phyloP scores from a whole-genome alignment of 2,888 invertebrate genomes.

The Onchidella celtica region DNA sequence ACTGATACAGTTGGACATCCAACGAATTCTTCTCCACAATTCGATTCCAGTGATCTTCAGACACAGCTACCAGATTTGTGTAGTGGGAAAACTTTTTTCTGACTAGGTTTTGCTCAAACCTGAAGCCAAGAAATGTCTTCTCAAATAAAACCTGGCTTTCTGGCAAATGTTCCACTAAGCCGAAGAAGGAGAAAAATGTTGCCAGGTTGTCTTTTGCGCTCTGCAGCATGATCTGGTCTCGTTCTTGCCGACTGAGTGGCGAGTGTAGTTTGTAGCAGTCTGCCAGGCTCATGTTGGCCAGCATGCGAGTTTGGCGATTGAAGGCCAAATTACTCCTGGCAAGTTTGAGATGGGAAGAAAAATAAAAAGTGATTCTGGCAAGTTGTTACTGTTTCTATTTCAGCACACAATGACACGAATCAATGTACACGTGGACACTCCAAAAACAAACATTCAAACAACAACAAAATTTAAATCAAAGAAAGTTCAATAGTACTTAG shows the following conservation, averaged over 20 bases:
- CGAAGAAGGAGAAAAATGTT: slow-evolving; percentile 95
- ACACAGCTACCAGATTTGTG: slow-evolving; percentile 87
- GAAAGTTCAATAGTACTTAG: too few relatives aligned
- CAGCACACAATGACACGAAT: too few relatives aligned
- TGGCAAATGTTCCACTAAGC: slow-evolving; percentile 96
- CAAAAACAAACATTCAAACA: too few relatives aligned
- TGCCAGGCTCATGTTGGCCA: slow-evolving; percentile 95
- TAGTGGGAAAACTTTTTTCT: slow-evolving; percentile 91
- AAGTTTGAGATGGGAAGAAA: neutral
- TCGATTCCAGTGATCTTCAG: slow-evolving; percentile 87
- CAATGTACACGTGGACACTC: too few relatives aligned
- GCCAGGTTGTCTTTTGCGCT: slow-evolving; percentile 97
- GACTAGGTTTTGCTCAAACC: slow-evolving; percentile 91
- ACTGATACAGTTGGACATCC: slow-evolving; percentile 95
- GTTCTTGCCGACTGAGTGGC: slow-evolving; percentile 59
- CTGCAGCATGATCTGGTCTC: slow-evolving; percentile 86
- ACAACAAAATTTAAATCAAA: too few relatives aligned
- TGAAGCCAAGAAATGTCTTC: slow-evolving; percentile 71
- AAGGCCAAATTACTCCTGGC: slow-evolving; percentile 91
- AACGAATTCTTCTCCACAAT: slow-evolving; percentile 91
- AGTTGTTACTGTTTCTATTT: too few relatives aligned
- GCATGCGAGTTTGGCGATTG: slow-evolving; percentile 98
- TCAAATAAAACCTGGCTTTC: slow-evolving; percentile 80
- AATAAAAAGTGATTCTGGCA: too few relatives aligned
- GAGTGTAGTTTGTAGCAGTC: slow-evolving; percentile 88